Percentiles rank a stretch among this genome's conserved stretches.
Conservation (phyloP, 2,113 vertebrate species). For the Cervus canadensis region DNA sequence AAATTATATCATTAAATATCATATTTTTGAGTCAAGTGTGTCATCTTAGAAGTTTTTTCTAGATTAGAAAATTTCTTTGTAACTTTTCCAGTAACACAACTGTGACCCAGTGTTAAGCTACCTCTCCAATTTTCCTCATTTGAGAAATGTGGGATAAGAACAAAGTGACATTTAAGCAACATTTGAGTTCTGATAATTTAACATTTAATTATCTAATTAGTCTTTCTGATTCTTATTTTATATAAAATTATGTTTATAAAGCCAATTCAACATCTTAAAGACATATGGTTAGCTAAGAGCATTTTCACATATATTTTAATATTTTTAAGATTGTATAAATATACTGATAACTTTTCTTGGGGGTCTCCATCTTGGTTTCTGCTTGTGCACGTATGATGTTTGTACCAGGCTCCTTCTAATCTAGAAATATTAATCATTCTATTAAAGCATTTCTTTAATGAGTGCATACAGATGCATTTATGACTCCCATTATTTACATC, state of each 20-base stretch:
- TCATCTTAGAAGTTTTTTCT: background rate
- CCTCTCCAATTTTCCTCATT: background rate
- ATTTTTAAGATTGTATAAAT: background rate
- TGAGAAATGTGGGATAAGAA: background rate
- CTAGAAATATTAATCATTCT: background rate
- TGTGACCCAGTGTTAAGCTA: background rate
- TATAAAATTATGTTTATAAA: background rate
- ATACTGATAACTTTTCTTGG: background rate
- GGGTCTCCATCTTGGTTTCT: background rate
- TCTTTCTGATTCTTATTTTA: background rate
- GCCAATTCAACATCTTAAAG: background rate
- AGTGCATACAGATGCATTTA: background rate
- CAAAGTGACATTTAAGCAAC: background rate
- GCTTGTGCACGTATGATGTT: background rate
- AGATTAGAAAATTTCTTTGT: background rate
- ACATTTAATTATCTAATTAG: background rate
- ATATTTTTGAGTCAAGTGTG: background rate
- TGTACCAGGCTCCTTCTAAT: background rate
- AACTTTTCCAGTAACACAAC: background rate
- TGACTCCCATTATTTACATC: slow-evolving; percentile 17
- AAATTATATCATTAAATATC: background rate
- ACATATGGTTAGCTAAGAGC: background rate
- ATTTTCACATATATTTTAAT: background rate
- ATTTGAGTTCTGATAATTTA: background rate
- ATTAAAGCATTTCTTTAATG: slow-evolving; percentile 21